Conservation (phyloP, 1,140 invertebrate species). For the Brachionus manjavacas region DNA sequence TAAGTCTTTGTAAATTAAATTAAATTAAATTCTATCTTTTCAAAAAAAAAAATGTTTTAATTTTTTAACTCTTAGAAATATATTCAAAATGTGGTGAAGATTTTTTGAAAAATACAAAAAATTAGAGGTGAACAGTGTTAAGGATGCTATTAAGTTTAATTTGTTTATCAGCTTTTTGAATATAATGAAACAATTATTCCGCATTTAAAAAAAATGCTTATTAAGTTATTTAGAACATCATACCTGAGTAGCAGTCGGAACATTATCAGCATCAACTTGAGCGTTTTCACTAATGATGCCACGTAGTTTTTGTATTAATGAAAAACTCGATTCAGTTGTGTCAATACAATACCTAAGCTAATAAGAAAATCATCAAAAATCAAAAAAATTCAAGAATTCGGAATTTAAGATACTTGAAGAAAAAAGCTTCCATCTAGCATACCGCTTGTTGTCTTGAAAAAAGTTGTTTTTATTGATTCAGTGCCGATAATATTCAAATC, state of each 20-base stretch:
- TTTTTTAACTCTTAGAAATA: too few species aligned
- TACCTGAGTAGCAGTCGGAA: constrained; percentile 24
- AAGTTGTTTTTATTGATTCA: background rate
- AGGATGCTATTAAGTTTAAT: too few species aligned
- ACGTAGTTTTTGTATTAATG: constrained; percentile 31
- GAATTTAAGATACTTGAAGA: background rate
- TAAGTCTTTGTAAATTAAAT: too few species aligned
- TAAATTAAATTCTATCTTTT: too few species aligned
- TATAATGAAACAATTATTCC: too few species aligned
- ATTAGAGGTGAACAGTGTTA: too few species aligned
- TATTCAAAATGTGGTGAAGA: too few species aligned
- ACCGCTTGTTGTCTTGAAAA: background rate
- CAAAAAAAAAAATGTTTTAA: too few species aligned
- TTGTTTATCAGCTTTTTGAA: too few species aligned
- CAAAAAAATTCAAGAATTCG: background rate
- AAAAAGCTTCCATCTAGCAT: constrained; percentile 6
- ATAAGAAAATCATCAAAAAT: background rate
- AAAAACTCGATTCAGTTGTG: background rate
- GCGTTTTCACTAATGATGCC: constrained; percentile 34
- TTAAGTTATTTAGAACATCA: background rate
- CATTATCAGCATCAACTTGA: constrained; percentile 32
- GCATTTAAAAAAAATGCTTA: background rate
- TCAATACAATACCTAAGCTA: constrained; percentile 38
- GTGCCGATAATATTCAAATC: constrained; percentile 19
- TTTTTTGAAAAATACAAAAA: too few species aligned